Evolutionary conservation across 2,888 invertebrate genomes (phyloP).

Genomic region (Diploptera punctata): DNA sequence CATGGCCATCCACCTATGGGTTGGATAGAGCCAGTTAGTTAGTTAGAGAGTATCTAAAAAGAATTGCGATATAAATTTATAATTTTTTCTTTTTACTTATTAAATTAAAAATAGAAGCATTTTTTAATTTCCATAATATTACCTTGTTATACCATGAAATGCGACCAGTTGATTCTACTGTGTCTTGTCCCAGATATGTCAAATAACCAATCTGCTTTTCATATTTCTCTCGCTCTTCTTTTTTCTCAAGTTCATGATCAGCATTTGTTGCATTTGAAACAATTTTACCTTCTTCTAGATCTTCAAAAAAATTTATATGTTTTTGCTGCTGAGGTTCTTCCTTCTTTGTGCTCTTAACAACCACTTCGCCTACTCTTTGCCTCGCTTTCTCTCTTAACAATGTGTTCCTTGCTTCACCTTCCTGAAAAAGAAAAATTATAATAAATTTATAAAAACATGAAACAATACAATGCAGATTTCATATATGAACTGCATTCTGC

Average conservation of each 20-base stretch:
- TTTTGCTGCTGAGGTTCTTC: constrained; percentile 48
- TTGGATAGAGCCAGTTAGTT: no score
- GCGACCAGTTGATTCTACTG: constrained; percentile 83
- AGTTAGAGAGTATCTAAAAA: no score
- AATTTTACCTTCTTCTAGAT: constrained; percentile 76
- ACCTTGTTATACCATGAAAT: constrained; percentile 88
- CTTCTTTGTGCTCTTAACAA: constrained; percentile 25
- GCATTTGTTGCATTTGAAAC: constrained; percentile 72
- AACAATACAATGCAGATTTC: no score
- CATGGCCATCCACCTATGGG: no score
- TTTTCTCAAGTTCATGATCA: constrained; percentile 89
- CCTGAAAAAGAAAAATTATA: constrained; percentile 57
- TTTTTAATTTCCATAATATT: no score
- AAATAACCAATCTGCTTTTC: constrained; percentile 97
- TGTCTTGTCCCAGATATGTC: constrained; percentile 94
- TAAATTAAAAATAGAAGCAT: no score
- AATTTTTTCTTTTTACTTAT: no score
- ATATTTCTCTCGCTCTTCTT: constrained; percentile 92
- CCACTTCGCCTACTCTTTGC: constrained; percentile 55
- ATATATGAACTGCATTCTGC: no score
- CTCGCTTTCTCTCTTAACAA: constrained; percentile 71
- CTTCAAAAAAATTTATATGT: constrained; percentile 88
- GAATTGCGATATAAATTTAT: no score
- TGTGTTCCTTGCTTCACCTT: constrained; percentile 82
- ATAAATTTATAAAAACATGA: no score